Conservation (phyloP, 2,797 vertebrate genomes). For the Protosalanx chinensis region DNA sequence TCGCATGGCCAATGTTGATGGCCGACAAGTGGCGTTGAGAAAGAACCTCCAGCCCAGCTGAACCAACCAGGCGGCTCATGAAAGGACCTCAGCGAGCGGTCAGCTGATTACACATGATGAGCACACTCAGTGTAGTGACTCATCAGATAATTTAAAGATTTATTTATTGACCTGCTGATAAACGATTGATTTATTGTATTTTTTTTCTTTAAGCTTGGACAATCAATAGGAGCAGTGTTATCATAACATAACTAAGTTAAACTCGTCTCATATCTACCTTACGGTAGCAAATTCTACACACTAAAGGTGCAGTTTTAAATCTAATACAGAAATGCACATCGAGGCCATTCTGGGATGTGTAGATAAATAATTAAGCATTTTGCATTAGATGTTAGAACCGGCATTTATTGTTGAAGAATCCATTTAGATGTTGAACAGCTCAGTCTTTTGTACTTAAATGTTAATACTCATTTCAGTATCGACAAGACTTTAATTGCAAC, state of each 20-base stretch:
- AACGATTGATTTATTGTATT: background rate
- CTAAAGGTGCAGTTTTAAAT: background rate
- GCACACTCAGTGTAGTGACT: conserved; percentile 20
- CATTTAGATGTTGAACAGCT: background rate
- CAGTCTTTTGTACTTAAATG: conserved; percentile 18
- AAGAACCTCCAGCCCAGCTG: background rate
- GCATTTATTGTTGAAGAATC: too few species aligned
- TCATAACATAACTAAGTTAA: conserved; percentile 25
- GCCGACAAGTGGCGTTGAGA: background rate
- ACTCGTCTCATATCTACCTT: background rate
- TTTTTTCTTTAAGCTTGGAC: conserved; percentile 43
- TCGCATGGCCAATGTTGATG: background rate
- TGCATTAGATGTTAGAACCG: background rate
- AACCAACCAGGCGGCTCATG: background rate
- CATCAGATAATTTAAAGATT: conserved; percentile 9
- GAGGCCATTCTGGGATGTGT: background rate
- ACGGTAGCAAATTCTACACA: background rate
- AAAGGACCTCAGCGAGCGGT: background rate
- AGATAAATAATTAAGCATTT: background rate
- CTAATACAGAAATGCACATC: background rate
- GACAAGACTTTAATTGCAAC: background rate
- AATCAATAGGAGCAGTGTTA: conserved; percentile 49
- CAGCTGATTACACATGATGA: background rate
- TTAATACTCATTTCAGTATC: conserved; percentile 28
- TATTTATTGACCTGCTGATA: conserved; percentile 12